A percentile compares a stretch with the other conserved stretches of the same genome.
phyloP scores from a whole-genome alignment of 1,140 invertebrate genomes.

The Popillia japonica region DNA sequence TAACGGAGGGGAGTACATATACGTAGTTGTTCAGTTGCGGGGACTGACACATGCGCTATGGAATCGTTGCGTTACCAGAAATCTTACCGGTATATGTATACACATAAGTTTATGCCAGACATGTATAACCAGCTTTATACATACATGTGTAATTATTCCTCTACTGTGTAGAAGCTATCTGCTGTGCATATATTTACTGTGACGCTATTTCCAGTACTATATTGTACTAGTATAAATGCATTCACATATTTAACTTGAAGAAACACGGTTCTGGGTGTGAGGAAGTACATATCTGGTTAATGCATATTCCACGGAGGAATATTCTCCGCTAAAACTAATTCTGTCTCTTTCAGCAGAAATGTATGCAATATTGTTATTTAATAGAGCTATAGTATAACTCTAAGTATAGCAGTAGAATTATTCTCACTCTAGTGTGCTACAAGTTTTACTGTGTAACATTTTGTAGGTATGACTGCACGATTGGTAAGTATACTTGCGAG shows the following conservation, averaged over 20 bases:
- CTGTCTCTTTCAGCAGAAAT: background rate
- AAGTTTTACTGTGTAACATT: background rate
- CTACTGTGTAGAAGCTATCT: background rate
- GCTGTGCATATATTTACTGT: background rate
- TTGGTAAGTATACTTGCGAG: background rate
- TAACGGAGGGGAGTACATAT: too few species aligned
- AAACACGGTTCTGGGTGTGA: background rate
- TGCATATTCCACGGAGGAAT: slow-evolving; percentile 1
- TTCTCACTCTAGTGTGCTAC: background rate
- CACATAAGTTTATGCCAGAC: too few species aligned
- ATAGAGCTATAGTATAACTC: background rate
- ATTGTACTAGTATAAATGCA: background rate
- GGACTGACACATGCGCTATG: too few species aligned
- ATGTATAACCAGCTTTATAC: too few species aligned
- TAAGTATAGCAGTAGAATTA: background rate
- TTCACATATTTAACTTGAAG: slow-evolving; percentile 22
- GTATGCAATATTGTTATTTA: slow-evolving; percentile 19
- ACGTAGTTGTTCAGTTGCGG: too few species aligned
- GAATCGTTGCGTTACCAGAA: too few species aligned
- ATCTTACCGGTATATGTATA: too few species aligned
- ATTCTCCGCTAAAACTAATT: background rate
- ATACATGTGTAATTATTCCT: too few species aligned
- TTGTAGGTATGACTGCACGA: background rate
- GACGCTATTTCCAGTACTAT: background rate
- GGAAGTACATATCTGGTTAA: slow-evolving; percentile 17